Base-by-base conservation (phyloP, 2,797 vertebrate species). In the Gadopsis bispinosus region DNA sequence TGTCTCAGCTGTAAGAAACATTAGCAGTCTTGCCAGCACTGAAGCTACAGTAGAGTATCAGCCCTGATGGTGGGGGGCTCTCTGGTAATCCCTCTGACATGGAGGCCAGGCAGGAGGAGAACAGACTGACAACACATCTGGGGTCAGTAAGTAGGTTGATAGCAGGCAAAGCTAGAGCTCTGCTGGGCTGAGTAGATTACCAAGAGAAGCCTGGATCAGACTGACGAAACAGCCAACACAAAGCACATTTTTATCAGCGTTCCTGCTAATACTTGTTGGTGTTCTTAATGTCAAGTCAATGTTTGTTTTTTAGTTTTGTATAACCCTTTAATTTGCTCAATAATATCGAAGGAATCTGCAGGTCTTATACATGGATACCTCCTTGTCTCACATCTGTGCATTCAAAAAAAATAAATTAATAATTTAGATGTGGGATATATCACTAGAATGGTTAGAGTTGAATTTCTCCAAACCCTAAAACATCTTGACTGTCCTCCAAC, bases 121-220 rank as follows among this genome's bases (percentile, higher is more conserved):
- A 88, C 88, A 85, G 91, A 80, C 90, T 86, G 90, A 85, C 73
- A 39, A 85, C 87, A 92, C 92, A 93, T 92, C 92, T 93, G 90
- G 90, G 86, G 83, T 89, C 77, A 74, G 83, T 91, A 89, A 92
- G 86, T 88, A 92, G 91, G 91, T 86, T 93, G 89, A 88, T 84
- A 80, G 81, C 85, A 85, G 83, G 78, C 85, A 80, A 91, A 90
- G 85, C 87, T 70, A 64, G 67, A 89, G 81, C 84, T 82, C 86
- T 83, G 81, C 84, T 79, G 73, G 54, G 64, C 83, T 89, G 86
- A 91, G 88, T 84, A 91, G 93, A 91, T 93, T 93, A 93, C 75
- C 48, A 63, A 73, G 75, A 85, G 81, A 75, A 73, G 84, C 81
- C 84, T 59, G 80, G 83, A 84, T 90, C 85, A 87, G 79, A 80